A percentile compares a stretch with the other conserved stretches of the same genome.
These are phyloP conservation scores for Callinectes sapidus DNA, from an alignment of 2,888 invertebrate genomes.

Conservation along the genomic window DNA sequence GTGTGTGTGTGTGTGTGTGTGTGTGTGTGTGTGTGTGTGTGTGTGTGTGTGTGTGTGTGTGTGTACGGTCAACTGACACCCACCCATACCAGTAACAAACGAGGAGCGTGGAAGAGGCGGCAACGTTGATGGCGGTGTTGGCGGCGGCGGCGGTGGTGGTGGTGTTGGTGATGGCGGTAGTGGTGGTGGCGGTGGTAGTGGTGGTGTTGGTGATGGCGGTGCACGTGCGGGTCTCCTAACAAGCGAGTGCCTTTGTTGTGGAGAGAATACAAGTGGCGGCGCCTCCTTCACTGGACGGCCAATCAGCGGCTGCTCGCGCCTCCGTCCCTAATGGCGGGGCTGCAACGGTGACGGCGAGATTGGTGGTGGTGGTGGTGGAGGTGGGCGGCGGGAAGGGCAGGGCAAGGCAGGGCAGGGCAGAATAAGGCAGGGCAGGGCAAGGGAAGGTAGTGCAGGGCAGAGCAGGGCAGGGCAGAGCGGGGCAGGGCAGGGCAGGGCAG, in stretches of 20 bases:
- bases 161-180: not conserved
- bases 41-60: not conserved
- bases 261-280: not conserved
- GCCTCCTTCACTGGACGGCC: not conserved
- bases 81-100: not conserved
- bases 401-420: not conserved
- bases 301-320: not conserved
- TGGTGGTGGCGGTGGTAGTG: no score
- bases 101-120: not conserved
- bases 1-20: no score
- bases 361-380: no score
- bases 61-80: not conserved
- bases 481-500: not conserved
- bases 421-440: not conserved
- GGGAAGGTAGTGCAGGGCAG: not conserved
- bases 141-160: no score
- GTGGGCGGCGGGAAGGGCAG: no score
- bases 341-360: not conserved
- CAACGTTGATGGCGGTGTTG: not conserved
- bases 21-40: no score
- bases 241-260: not conserved
- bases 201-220: not conserved
- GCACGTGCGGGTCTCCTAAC: not conserved
- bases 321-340: not conserved
- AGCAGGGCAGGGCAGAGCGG: not conserved